Evolutionary conservation across 1,140 invertebrate genomes (phyloP), one percentile per base, ranked within the genome.

Genomic region (Centruroides sculpturatus): DNA sequence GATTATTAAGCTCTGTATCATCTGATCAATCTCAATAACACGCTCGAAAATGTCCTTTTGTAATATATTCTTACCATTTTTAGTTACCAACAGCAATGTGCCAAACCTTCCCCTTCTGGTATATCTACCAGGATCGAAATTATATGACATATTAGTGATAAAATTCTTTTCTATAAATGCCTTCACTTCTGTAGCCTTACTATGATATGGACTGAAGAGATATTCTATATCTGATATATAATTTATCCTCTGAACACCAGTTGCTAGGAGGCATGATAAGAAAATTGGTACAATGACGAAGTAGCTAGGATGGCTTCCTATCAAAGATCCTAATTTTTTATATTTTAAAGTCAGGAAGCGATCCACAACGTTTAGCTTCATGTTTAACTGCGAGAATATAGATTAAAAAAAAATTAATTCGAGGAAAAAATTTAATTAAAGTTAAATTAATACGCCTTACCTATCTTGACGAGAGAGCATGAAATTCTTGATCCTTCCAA

Each of bases 191-290:
- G 71, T 72, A 5, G 70, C 87, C 57, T 83, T 83, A 0, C 89
- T 89, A 67, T 86, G 84, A 56, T 89, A 78, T 0, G 89, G 90
- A n/a, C 87, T 89, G 76, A 93, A 93, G 5, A 93, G 78, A 74
- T 91, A 92, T 71, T 92, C 90, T 1, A 89, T 89, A 74, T 93
- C 89, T 72, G 90, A 89, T 76, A 89, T 86, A 74, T 90, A 91
- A 64, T 85, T 75, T 55, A 92, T 82, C 69, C 81, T 80, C 73
- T 92, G 89, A 70, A 85, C 87, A 57, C 90, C 90, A 13, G 89
- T 92, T 69, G 88, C 81, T 69, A 87, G 87, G 49, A 92, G 80
- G 48, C 85, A 73, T 0, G 86, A 83, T 36, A 92, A 71, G 46
- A 93, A 77, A 35, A 92, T 71, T 9, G 89, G 89, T 49, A 92